Conservation (phyloP, 2,888 invertebrate genomes). For the Agriopis aurantiaria region DNA sequence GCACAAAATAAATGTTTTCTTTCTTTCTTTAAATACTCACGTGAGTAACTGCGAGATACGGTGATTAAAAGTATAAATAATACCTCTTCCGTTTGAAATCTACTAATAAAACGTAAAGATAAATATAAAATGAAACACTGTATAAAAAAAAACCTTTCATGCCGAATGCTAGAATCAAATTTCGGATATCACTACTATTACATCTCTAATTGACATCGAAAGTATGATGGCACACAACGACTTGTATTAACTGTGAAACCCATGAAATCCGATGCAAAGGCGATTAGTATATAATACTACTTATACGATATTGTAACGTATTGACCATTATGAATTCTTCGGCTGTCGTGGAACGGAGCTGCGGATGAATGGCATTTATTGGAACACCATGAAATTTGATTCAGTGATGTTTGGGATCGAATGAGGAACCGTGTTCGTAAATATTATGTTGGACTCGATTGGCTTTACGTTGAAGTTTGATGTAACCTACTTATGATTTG, state of each 20-base stretch:
- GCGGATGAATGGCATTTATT: conserved; percentile 19
- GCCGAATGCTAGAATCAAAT: background rate
- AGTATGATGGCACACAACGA: conserved; percentile 10
- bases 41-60: too few species aligned
- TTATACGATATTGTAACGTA: conserved; percentile 24
- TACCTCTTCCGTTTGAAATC: background rate
- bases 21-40: too few species aligned
- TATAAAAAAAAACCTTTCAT: too few species aligned
- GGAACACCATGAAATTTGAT: conserved; percentile 22
- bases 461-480: background rate
- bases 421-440: conserved; percentile 14
- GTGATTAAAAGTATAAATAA: too few species aligned
- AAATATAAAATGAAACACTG: too few species aligned
- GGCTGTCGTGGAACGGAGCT: conserved; percentile 21
- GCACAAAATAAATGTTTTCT: too few species aligned
- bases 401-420: conserved; percentile 7
- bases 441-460: conserved; percentile 7
- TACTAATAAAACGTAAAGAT: too few species aligned
- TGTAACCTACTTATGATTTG: background rate
- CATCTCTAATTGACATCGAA: conserved; percentile 14
- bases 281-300: conserved; percentile 28
- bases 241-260: conserved; percentile 29
- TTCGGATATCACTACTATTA: background rate
- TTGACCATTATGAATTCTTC: conserved; percentile 31
- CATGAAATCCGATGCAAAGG: conserved; percentile 34